These are phyloP conservation scores for Euphysa ruthae DNA, from an alignment of 30 jellyfish, hydroid and myxozoan genomes.

Conservation along the genomic window DNA sequence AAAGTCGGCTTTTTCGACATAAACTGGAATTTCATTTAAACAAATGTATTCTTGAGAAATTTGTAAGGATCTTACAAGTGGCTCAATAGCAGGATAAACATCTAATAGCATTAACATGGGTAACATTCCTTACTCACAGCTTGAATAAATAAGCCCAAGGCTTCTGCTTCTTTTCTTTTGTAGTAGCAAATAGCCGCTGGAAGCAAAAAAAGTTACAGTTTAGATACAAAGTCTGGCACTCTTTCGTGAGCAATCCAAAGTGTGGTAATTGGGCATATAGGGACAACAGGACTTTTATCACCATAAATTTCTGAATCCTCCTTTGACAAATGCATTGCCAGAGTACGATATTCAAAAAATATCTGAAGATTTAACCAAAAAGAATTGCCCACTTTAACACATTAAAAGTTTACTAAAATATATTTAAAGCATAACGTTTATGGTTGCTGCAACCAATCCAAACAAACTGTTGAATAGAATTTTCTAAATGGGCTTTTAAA, in stretches of 20 bases:
- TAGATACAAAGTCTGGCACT: too few species aligned
- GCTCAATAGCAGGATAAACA: neutral
- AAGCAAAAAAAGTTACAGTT: neutral
- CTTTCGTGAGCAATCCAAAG: constrained; percentile 5
- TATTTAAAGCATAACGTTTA: too few species aligned
- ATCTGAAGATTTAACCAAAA: neutral
- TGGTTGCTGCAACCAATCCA: too few species aligned
- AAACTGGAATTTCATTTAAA: neutral
- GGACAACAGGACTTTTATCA: neutral
- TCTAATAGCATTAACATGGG: neutral
- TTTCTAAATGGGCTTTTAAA: too few species aligned
- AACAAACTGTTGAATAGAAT: too few species aligned
- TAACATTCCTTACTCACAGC: neutral
- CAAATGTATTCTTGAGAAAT: too few species aligned
- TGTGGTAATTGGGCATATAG: constrained; percentile 6
- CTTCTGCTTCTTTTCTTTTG: constrained; percentile 9
- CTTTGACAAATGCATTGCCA: neutral
- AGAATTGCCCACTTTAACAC: neutral
- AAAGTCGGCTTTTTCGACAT: neutral
- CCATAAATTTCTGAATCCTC: constrained; percentile 1
- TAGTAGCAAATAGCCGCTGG: neutral
- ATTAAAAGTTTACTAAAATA: too few species aligned
- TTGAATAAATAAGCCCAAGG: constrained; percentile 4
- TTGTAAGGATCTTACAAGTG: neutral
- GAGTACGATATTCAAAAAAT: neutral